Percentiles rank a stretch among this genome's conserved stretches.
phyloP scores from a whole-genome alignment of 2,888 invertebrate species.

The Pollenia griseotomentosa region DNA sequence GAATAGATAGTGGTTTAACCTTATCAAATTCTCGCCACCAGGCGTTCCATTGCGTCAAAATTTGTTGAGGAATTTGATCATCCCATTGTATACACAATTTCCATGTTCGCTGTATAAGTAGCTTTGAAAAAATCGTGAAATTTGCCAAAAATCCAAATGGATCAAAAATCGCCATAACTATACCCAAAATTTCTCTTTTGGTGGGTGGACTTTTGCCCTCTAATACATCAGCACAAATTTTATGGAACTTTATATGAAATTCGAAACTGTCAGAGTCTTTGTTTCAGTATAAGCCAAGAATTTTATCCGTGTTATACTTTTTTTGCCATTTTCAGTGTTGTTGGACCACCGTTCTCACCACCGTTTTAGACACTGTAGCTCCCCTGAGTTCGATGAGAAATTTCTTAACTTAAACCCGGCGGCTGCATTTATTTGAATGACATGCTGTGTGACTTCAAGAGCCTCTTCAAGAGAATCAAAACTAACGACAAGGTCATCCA shows the following conservation, averaged over 20 bases:
- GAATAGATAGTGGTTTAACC: slow-evolving; percentile 44
- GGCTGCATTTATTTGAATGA: background rate
- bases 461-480: background rate
- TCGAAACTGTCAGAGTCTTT: slow-evolving; percentile 66
- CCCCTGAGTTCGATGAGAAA: background rate
- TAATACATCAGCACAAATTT: slow-evolving; percentile 64
- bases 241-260: slow-evolving; percentile 67
- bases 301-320: slow-evolving; percentile 49
- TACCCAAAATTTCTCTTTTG: slow-evolving; percentile 74
- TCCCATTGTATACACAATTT: slow-evolving; percentile 66
- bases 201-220: slow-evolving; percentile 70
- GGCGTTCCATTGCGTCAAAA: slow-evolving; percentile 35
- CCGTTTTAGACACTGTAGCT: too few relatives aligned
- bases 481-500: background rate
- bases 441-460: background rate
- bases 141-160: slow-evolving; percentile 76
- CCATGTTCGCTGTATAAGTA: slow-evolving; percentile 61
- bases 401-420: background rate
- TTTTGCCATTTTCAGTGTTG: slow-evolving; percentile 4
- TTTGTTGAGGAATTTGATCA: slow-evolving; percentile 57
- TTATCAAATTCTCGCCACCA: slow-evolving; percentile 62
- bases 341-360: background rate
- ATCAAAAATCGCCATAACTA: slow-evolving; percentile 77
- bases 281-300: slow-evolving; percentile 74
- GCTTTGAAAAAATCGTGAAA: slow-evolving; percentile 67